Evolutionary conservation across 2,888 invertebrate species (phyloP), one percentile per base, ranked within the genome.

Genomic region (Caradrina clavipalpis): DNA sequence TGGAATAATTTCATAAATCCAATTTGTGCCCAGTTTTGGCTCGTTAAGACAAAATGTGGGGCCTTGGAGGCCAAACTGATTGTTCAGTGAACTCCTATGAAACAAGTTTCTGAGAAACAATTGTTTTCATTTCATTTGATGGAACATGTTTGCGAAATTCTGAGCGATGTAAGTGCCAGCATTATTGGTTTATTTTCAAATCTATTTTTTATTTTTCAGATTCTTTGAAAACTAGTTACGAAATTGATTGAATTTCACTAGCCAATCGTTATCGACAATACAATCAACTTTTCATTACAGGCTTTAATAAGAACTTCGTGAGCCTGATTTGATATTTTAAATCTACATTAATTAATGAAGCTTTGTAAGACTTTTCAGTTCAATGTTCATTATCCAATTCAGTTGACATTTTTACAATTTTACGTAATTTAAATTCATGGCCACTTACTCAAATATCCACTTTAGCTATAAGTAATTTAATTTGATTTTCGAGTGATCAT

Each of bases 1-100:
- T 79, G 59, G 61, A 84, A 82, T 84, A 76, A 82, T 82, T 82
- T 75, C 61, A 79, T 79, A 74, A 84, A 78, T 84, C 62, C 64
- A 82, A 79, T 82, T 84, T 74, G 72, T 57, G 64, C 63, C 45
- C 62, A 67, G 76, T 84, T 81, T 69, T n/a, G 61, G 73, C 62
- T 82, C 70, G 72, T 73, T 78, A 76, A 21, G 59, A 39, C 68
- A 72, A 81, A 82, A 81, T 81, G 72, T 76, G 65, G 73, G 63
- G 57, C 47, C 22, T 72, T 76, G 59, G 78, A 73, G 84, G 67
- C 56, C 65, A 65, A 68, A 42, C 53, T 60, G 57, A 75, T 72
- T 68, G 75, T 78, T 71, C 56, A 15, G 61, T 61, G 51, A 83
- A 77, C 68, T 72, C 17, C 68, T 73, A 73, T 58, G 66, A 73